These are phyloP conservation scores for Phenganax subtilis DNA, from an alignment of 92 coral and sea anemone species.

Conservation along the genomic window DNA sequence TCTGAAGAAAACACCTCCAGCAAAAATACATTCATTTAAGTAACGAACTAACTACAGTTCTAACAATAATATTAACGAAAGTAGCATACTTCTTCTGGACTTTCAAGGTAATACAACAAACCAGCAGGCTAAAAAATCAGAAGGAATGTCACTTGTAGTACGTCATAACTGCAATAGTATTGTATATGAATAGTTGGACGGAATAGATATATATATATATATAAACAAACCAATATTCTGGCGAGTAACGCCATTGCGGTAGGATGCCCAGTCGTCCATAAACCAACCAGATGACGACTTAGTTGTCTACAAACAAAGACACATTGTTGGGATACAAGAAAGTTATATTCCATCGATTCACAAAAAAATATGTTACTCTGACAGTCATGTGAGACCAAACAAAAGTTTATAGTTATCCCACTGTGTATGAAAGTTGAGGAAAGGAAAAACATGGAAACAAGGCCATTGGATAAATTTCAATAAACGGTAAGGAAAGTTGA, in stretches of 20 bases:
- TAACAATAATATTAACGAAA: background rate
- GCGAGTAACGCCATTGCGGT: conserved; percentile 88
- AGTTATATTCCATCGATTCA: background rate
- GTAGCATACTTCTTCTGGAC: conserved; percentile 64
- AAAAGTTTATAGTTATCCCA: too few relatives aligned
- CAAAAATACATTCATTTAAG: background rate
- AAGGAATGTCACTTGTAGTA: background rate
- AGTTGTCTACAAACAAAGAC: conserved; percentile 61
- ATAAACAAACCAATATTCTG: conserved; percentile 67
- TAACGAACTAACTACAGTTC: too few relatives aligned
- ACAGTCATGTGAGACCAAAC: too few relatives aligned
- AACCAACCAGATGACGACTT: conserved; percentile 86
- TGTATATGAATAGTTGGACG: background rate
- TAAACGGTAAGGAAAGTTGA: too few relatives aligned
- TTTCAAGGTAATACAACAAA: conserved; percentile 64
- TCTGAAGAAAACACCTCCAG: background rate
- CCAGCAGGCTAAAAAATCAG: conserved; percentile 73
- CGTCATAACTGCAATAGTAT: background rate
- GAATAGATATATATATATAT: background rate
- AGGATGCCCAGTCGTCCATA: conserved; percentile 99
- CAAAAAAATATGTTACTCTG: too few relatives aligned
- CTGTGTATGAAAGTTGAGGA: too few relatives aligned
- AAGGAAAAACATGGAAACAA: too few relatives aligned
- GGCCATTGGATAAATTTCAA: too few relatives aligned
- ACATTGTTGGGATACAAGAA: background rate